Conservation (phyloP, 1,140 invertebrate genomes). For the Drosophila arizonae region DNA sequence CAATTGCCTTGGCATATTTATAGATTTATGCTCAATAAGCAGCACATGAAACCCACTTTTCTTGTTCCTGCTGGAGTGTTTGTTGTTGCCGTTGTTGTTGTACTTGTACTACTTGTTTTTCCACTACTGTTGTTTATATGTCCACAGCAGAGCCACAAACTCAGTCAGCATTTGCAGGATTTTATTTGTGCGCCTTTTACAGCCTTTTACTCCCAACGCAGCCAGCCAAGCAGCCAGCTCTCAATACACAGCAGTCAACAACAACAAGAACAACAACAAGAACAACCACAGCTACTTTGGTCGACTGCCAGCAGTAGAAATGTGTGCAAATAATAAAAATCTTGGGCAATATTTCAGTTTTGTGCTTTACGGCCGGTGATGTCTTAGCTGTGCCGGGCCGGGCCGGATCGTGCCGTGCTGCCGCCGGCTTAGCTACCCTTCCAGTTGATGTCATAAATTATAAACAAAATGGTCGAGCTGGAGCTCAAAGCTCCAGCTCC, state of each 20-base stretch:
- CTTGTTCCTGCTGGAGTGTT: background rate
- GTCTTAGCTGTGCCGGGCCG: conserved; percentile 6
- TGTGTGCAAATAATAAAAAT: conserved; percentile 67
- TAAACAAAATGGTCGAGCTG: conserved; percentile 45
- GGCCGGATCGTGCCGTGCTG: background rate
- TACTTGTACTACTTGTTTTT: conserved; percentile 6
- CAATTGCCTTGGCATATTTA: conserved; percentile 65
- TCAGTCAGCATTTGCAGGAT: conserved; percentile 48
- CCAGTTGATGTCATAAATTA: conserved; percentile 58
- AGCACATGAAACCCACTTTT: conserved; percentile 40
- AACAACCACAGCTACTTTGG: conserved; percentile 40
- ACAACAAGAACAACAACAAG: conserved; percentile 32
- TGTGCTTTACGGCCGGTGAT: conserved; percentile 31
- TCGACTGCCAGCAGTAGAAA: conserved; percentile 36
- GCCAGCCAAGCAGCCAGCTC: conserved; percentile 13
- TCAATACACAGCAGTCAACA: conserved; percentile 46
- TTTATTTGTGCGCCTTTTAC: conserved; percentile 53
- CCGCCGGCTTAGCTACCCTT: conserved; percentile 27
- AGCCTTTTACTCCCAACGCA: conserved; percentile 14
- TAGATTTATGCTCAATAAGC: conserved; percentile 53
- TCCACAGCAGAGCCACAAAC: conserved; percentile 42
- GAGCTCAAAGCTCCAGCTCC: conserved; percentile 3
- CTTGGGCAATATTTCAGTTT: conserved; percentile 73
- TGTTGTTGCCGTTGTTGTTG: conserved; percentile 15
- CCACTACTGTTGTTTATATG: conserved; percentile 38